These are phyloP conservation scores for Sminthopsis crassicaudata DNA, from an alignment of 2,113 vertebrate genomes.

Conservation along the genomic window DNA sequence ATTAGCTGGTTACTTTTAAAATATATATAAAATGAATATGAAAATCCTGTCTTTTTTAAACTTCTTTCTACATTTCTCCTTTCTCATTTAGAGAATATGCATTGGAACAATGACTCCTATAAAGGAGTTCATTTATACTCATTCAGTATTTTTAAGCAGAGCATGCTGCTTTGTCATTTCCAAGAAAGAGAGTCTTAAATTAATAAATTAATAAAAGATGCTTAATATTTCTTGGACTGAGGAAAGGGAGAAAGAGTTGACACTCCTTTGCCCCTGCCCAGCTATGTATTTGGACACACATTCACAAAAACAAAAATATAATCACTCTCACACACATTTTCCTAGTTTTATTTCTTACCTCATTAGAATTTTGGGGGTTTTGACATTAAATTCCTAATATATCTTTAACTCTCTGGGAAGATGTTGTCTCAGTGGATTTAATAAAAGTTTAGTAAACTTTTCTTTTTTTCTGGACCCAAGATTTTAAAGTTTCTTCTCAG, in stretches of 20 bases:
- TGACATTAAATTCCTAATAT: not conserved
- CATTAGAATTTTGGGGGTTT: not conserved
- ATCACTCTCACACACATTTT: not conserved
- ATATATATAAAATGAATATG: not conserved
- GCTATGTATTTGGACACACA: not conserved
- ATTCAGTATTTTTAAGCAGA: not conserved
- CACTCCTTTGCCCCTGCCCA: not conserved
- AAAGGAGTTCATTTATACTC: too few species aligned
- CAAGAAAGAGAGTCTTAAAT: not conserved
- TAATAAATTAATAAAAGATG: not conserved
- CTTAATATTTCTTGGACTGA: not conserved
- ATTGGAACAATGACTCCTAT: not conserved
- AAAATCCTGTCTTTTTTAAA: not conserved
- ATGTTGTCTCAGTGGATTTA: not conserved
- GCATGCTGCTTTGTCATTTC: not conserved
- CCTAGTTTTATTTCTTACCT: not conserved
- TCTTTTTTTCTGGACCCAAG: not conserved
- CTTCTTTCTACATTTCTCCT: not conserved
- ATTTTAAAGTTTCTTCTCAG: not conserved
- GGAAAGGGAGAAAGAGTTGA: not conserved
- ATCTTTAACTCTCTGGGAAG: not conserved
- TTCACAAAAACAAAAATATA: not conserved
- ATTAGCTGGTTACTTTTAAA: constrained; percentile 39
- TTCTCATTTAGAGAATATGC: not conserved
- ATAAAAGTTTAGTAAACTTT: not conserved